Conservation (phyloP, 64 coral and sea anemone species). For the Hydrozoanthus tunicans region DNA sequence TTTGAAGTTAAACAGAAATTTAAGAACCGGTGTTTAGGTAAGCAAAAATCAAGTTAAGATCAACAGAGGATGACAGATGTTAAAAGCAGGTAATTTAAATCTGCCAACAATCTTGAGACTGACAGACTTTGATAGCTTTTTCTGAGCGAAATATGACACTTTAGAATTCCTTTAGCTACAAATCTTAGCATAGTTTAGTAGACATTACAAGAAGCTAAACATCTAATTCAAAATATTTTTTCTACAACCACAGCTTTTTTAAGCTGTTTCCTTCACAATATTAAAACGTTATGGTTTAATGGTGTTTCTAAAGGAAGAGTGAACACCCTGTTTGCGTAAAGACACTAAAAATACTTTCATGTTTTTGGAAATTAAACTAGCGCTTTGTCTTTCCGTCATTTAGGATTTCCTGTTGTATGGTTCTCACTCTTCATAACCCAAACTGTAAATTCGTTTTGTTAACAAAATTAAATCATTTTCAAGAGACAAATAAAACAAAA, state of each 20-base stretch:
- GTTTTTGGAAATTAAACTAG: conserved; percentile 34
- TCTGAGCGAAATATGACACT: conserved; percentile 10
- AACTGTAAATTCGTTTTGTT: conserved; percentile 42
- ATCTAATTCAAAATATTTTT: neutral
- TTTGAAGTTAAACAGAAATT: neutral
- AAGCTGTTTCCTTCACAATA: neutral
- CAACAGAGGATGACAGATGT: conserved; percentile 25
- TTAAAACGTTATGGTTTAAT: conserved; percentile 3
- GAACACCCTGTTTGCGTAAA: conserved; percentile 15
- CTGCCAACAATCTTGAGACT: neutral
- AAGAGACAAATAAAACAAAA: conserved; percentile 50
- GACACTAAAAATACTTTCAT: conserved; percentile 50
- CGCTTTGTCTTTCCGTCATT: conserved; percentile 24
- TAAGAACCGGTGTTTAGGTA: neutral
- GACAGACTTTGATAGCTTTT: conserved; percentile 13
- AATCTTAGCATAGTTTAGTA: neutral
- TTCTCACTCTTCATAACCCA: conserved; percentile 43
- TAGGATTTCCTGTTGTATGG: conserved; percentile 36
- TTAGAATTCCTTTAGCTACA: conserved; percentile 11
- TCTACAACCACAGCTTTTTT: conserved; percentile 3
- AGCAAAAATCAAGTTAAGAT: conserved; percentile 24
- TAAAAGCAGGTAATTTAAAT: neutral
- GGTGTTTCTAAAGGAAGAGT: neutral
- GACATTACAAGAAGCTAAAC: neutral
- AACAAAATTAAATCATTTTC: conserved; percentile 47